Conservation (phyloP, 2,113 vertebrate genomes). For the Scytalopus superciliaris region DNA sequence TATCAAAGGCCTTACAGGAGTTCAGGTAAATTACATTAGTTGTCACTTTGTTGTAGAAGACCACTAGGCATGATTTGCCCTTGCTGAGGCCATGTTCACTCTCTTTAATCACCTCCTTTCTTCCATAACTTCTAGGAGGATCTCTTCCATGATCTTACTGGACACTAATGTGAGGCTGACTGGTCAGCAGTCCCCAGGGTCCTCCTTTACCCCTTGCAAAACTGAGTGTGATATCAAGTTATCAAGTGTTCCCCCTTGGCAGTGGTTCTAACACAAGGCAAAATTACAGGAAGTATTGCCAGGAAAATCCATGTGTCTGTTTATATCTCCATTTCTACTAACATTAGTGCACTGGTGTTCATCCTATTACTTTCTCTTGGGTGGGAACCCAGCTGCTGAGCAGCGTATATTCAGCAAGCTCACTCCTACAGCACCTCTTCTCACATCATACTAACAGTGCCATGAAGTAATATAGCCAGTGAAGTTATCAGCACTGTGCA, state of each 20-base stretch:
- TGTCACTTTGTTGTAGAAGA: background rate
- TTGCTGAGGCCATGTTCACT: background rate
- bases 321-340: background rate
- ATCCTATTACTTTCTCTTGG: background rate
- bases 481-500: background rate
- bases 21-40: background rate
- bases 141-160: background rate
- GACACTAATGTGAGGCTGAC: background rate
- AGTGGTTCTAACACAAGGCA: background rate
- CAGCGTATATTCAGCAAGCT: background rate
- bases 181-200: background rate
- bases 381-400: background rate
- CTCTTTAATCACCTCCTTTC: background rate
- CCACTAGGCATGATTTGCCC: background rate
- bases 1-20: background rate
- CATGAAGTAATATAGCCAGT: background rate
- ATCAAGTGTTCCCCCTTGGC: fast-evolving
- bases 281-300: background rate
- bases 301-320: background rate
- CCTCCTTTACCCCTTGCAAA: background rate
- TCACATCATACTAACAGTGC: fast-evolving
- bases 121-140: background rate
- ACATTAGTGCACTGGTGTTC: background rate
- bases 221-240: fast-evolving
- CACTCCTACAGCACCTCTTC: background rate